These are phyloP conservation scores for Cossypha dichroa DNA, from an alignment of 2,797 vertebrate genomes.

Conservation along the genomic window DNA sequence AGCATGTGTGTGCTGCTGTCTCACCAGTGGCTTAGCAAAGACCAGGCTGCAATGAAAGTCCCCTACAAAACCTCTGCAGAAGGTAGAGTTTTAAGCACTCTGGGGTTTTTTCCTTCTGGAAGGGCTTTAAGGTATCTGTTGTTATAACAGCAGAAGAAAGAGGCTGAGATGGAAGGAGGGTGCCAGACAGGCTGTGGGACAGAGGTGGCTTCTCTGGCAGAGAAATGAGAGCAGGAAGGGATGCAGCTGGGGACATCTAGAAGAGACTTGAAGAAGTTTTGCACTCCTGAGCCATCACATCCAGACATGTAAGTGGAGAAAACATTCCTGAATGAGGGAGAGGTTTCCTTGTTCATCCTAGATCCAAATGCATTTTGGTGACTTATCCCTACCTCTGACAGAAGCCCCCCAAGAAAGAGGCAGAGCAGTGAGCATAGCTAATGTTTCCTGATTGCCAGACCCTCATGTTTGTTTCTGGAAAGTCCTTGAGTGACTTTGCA, in stretches of 20 bases:
- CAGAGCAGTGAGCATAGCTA: not conserved
- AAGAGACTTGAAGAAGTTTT: not conserved
- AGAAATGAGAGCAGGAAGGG: not conserved
- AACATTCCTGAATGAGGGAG: not conserved
- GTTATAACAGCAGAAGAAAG: not conserved
- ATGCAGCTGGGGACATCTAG: not conserved
- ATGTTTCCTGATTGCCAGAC: not conserved
- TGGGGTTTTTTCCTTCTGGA: not conserved
- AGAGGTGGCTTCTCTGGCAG: not conserved
- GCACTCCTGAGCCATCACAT: not conserved
- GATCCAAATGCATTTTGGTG: not conserved
- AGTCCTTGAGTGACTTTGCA: not conserved
- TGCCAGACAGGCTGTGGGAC: not conserved
- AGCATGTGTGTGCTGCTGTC: accelerated
- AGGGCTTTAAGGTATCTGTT: not conserved
- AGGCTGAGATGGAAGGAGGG: not conserved
- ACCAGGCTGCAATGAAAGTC: not conserved
- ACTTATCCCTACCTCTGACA: not conserved
- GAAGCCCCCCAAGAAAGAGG: not conserved
- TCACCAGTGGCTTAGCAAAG: not conserved
- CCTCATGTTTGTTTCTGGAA: not conserved
- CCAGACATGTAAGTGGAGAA: not conserved
- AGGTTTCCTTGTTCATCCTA: not conserved
- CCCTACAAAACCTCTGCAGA: not conserved
- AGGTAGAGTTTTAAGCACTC: not conserved